Percentiles rank a stretch among this genome's conserved stretches.
These are phyloP conservation scores for Sterna hirundo DNA, from an alignment of 2,113 vertebrate species.

Conservation along the genomic window DNA sequence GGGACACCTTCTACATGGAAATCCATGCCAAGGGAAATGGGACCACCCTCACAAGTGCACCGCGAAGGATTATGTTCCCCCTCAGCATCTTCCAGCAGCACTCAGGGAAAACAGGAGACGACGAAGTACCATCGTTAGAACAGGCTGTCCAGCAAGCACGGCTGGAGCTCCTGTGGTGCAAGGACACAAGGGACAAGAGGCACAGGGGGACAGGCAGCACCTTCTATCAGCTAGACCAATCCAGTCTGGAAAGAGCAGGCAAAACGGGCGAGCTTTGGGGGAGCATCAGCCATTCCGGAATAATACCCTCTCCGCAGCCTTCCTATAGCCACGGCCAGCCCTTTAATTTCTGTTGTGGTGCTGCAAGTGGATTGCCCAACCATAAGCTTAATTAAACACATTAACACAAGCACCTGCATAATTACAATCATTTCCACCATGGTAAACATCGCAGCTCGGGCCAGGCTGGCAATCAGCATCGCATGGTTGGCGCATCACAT, in stretches of 20 bases:
- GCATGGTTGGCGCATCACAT: not conserved
- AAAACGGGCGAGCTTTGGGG: fast-evolving
- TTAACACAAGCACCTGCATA: not conserved
- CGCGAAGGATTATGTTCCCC: not conserved
- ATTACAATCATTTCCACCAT: not conserved
- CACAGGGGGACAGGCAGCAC: not conserved
- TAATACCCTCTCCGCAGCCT: not conserved
- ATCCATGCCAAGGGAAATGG: not conserved
- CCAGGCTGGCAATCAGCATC: not conserved
- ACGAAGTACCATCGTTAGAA: not conserved
- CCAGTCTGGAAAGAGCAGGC: not conserved
- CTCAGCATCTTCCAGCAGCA: not conserved
- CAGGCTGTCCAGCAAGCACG: not conserved
- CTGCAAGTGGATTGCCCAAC: not conserved
- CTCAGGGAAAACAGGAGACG: fast-evolving
- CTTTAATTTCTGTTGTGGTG: not conserved
- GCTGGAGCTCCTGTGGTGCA: not conserved
- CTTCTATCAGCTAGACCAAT: fast-evolving
- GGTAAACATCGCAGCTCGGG: not conserved
- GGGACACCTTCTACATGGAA: not conserved
- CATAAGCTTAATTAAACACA: not conserved
- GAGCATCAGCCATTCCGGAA: not conserved
- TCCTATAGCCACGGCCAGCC: not conserved
- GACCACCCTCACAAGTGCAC: not conserved
- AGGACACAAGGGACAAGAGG: not conserved